Conservation (phyloP, 2,113 vertebrate species). For the Macroglossus sobrinus region DNA sequence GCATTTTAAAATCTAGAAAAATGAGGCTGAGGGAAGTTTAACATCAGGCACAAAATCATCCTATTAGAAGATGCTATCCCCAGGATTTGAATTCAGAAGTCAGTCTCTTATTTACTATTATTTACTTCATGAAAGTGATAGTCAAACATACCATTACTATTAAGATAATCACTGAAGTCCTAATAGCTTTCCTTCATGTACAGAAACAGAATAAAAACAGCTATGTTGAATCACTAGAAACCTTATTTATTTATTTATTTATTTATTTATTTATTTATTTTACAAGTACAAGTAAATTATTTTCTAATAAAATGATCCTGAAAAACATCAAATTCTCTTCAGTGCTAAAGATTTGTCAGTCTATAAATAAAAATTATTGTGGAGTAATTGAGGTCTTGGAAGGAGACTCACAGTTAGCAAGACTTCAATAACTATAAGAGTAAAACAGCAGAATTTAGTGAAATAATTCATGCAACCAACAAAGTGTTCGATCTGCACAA, state of each 20-base stretch:
- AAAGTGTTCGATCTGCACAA: not conserved
- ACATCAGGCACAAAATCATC: not conserved
- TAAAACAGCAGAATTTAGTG: not conserved
- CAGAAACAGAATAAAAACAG: not conserved
- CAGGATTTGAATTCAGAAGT: not conserved
- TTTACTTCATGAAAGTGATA: not conserved
- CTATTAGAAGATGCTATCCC: not conserved
- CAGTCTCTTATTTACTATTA: not conserved
- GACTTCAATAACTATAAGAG: not conserved
- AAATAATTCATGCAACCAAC: not conserved
- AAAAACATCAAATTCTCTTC: slow-evolving; percentile 3
- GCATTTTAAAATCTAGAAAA: not conserved
- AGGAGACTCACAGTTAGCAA: not conserved
- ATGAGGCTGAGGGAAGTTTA: not conserved
- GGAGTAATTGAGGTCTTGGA: not conserved
- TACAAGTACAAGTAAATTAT: not conserved
- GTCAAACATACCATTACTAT: not conserved
- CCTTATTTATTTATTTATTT: not conserved
- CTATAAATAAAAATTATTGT: slow-evolving; percentile 27
- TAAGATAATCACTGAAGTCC: not conserved
- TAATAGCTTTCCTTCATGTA: not conserved
- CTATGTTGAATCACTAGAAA: not conserved
- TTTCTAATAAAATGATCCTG: not conserved
- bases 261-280: not conserved
- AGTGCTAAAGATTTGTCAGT: not conserved